Percentiles rank a stretch among this genome's conserved stretches.
Conservation (phyloP, 1,140 invertebrate species). For the Mamestra configurata region DNA sequence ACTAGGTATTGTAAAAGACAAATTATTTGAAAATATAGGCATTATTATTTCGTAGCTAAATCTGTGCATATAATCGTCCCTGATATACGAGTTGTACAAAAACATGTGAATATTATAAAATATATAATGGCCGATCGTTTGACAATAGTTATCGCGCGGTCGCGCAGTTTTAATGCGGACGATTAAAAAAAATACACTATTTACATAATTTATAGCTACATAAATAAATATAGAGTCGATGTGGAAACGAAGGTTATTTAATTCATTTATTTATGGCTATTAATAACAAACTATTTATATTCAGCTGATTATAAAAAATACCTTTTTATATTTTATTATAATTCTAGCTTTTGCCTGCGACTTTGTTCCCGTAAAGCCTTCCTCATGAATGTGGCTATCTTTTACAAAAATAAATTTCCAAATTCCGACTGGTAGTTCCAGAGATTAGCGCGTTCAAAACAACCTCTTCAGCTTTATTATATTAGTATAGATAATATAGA, state of each 20-base stretch:
- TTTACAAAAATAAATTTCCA: too few relatives aligned
- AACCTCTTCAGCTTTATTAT: too few relatives aligned
- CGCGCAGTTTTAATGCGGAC: not conserved
- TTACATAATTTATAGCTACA: constrained; percentile 5
- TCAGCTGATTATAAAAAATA: too few relatives aligned
- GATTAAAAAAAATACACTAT: constrained; percentile 9
- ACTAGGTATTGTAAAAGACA: not conserved
- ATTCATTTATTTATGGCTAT: not conserved
- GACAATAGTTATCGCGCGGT: constrained; percentile 24
- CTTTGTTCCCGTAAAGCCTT: too few relatives aligned
- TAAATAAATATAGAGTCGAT: not conserved
- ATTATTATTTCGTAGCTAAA: not conserved
- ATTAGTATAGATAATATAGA: too few relatives aligned
- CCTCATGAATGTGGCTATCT: too few relatives aligned
- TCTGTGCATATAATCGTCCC: not conserved
- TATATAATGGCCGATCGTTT: constrained; percentile 18
- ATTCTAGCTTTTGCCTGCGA: too few relatives aligned
- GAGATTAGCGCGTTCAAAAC: too few relatives aligned
- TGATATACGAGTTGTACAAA: not conserved
- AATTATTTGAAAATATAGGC: not conserved
- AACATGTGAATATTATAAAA: constrained; percentile 4
- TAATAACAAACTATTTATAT: not conserved
- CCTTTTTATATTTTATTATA: too few relatives aligned
- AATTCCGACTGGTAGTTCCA: too few relatives aligned
- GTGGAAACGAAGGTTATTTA: not conserved